phyloP scores from a whole-genome alignment of 2,113 vertebrate species.

The Apaloderma vittatum region DNA sequence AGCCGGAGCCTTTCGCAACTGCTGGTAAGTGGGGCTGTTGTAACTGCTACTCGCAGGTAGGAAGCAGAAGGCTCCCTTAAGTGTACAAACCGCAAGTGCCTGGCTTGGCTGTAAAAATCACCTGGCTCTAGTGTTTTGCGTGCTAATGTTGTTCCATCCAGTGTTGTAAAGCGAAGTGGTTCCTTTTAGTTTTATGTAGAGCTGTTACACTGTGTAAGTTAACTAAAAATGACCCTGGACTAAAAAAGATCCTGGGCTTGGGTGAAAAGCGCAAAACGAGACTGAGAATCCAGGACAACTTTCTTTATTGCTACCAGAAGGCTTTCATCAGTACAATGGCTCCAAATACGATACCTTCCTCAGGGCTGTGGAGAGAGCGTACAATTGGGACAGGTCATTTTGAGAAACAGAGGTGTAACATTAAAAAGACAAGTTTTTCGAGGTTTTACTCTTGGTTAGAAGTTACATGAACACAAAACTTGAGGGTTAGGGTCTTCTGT shows the following conservation, averaged over 20 bases:
- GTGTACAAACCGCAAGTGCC: accelerated
- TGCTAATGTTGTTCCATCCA: accelerated
- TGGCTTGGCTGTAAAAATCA: not conserved
- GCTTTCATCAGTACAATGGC: constrained; percentile 78
- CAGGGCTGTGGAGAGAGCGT: constrained; percentile 81
- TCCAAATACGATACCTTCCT: constrained; percentile 76
- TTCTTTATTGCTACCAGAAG: constrained; percentile 89
- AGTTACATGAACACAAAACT: constrained; percentile 68
- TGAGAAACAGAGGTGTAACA: constrained; percentile 62
- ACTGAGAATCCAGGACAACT: constrained; percentile 77
- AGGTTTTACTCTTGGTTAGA: constrained; percentile 35
- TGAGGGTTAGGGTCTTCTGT: not conserved
- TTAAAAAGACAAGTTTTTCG: not conserved
- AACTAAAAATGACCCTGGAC: too few relatives aligned
- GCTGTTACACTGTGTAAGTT: accelerated
- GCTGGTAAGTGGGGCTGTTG: accelerated
- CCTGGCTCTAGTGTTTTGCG: not conserved
- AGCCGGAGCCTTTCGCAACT: not conserved
- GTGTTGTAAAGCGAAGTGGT: too few relatives aligned
- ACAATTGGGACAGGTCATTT: constrained; percentile 53
- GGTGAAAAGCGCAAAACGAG: not conserved
- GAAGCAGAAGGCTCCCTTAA: not conserved
- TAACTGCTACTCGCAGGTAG: accelerated
- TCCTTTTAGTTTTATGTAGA: not conserved
- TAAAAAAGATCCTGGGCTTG: accelerated